Evolutionary conservation across 1,140 invertebrate species (phyloP), one percentile per base, ranked within the genome.

Genomic region (Zaprionus camerounensis): DNA sequence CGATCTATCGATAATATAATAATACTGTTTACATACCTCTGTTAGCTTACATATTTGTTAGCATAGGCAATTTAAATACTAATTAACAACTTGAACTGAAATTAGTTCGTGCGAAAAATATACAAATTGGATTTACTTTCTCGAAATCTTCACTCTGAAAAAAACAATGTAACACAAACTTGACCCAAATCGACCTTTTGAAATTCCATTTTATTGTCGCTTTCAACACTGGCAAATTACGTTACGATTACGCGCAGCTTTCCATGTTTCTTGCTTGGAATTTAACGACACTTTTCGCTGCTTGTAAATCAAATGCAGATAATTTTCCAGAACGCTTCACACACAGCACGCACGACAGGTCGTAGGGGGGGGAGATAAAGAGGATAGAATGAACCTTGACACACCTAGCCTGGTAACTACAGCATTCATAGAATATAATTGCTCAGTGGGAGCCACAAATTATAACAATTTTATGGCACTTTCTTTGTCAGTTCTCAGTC

Each of bases 241-340:
- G n/a, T 46, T 55, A 36, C 56, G 72, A 71, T 74, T 77, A 71
- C 49, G 9, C 31, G 63, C 15, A 24, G 61, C 49, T 22, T 65
- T 68, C 59, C 56, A 70, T 76, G 56, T 70, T 67, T 41, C 62
- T 55, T 75, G 38, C 53, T 20, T 49, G 71, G 75, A 80, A 81
- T 84, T 88, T 76, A 73, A 87, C 68, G 84, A 88, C 80, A 73
- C 26, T 71, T 71, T 65, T 68, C 26, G 69, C 58, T 73, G 78
- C 73, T 63, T 63, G 74, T 87, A 87, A 88, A 87, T 87, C 84
- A 87, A 87, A 81, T 78, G 84, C 81, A 87, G 84, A 87, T 84
- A 88, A 88, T 84, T 87, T 78, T 75, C 34, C 65, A 74, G 75
- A 79, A 51, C 22, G 65, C 68, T 69, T 57, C 51, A 73, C 56